Conservation (phyloP, 2,113 vertebrate species). For the Pyxicephalus adspersus region DNA sequence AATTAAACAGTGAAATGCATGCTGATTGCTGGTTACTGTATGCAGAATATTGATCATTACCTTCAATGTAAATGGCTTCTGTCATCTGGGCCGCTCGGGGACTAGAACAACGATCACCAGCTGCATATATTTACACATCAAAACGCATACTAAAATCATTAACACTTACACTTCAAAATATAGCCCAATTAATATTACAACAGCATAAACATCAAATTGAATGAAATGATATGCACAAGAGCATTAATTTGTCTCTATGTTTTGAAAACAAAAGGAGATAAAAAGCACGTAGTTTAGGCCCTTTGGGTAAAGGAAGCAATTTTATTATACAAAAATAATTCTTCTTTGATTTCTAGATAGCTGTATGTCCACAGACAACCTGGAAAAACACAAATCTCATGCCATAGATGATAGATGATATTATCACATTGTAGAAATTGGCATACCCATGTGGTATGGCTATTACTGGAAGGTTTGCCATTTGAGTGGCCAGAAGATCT, state of each 20-base stretch:
- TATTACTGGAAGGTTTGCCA: no score
- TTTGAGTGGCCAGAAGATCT: no score
- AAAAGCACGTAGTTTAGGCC: not conserved
- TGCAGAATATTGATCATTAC: slow-evolving; percentile 44
- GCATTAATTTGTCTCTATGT: slow-evolving; percentile 33
- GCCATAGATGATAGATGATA: not conserved
- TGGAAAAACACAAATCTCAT: not conserved
- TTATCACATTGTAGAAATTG: no score
- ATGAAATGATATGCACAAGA: slow-evolving; percentile 38
- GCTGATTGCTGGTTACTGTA: slow-evolving; percentile 17
- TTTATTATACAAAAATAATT: slow-evolving; percentile 16
- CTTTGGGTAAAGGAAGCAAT: slow-evolving; percentile 9
- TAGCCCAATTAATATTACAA: slow-evolving; percentile 49
- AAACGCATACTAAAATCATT: slow-evolving; percentile 41
- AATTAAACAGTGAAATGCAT: slow-evolving; percentile 35
- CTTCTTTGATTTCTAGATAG: not conserved
- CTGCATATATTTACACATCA: slow-evolving; percentile 46
- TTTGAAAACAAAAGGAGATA: slow-evolving; percentile 38
- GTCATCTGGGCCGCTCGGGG: slow-evolving; percentile 15
- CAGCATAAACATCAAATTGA: slow-evolving; percentile 48
- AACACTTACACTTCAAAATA: slow-evolving; percentile 51
- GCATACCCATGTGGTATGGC: no score
- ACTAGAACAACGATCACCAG: slow-evolving; percentile 37
- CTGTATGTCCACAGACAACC: not conserved
- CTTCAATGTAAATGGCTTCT: slow-evolving; percentile 42